phyloP scores from a whole-genome alignment of 2,113 vertebrate species.

The Oplegnathus fasciatus region DNA sequence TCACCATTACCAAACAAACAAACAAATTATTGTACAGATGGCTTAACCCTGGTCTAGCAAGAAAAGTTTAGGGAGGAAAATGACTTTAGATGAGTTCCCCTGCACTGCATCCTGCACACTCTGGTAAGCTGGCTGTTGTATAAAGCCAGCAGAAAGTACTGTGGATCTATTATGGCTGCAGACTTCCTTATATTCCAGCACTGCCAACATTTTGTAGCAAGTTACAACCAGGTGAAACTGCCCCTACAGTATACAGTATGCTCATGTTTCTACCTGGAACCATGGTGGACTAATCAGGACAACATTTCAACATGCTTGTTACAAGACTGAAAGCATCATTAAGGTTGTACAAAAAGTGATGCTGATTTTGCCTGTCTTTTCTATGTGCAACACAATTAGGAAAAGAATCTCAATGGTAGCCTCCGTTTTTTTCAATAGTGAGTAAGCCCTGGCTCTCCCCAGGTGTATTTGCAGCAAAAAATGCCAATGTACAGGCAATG shows the following conservation, averaged over 20 bases:
- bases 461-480: not conserved
- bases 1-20: slow-evolving; percentile 12
- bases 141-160: not conserved
- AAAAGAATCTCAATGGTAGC: not conserved
- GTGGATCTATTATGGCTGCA: not conserved
- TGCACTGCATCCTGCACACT: not conserved
- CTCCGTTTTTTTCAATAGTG: not conserved
- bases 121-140: slow-evolving; percentile 1
- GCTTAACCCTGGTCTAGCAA: slow-evolving; percentile 6
- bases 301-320: not conserved
- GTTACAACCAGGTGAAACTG: not conserved
- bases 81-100: slow-evolving; percentile 12
- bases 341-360: not conserved
- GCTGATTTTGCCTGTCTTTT: not conserved
- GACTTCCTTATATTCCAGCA: not conserved
- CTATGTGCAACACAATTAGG: not conserved
- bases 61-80: slow-evolving; percentile 6
- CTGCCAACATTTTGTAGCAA: not conserved
- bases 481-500: not conserved
- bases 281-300: not conserved
- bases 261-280: not conserved
- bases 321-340: not conserved
- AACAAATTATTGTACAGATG: slow-evolving; percentile 6
- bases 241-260: not conserved
- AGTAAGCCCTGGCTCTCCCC: not conserved